Evolutionary conservation across 2,113 vertebrate species (phyloP).

Genomic region (Pygoscelis adeliae): DNA sequence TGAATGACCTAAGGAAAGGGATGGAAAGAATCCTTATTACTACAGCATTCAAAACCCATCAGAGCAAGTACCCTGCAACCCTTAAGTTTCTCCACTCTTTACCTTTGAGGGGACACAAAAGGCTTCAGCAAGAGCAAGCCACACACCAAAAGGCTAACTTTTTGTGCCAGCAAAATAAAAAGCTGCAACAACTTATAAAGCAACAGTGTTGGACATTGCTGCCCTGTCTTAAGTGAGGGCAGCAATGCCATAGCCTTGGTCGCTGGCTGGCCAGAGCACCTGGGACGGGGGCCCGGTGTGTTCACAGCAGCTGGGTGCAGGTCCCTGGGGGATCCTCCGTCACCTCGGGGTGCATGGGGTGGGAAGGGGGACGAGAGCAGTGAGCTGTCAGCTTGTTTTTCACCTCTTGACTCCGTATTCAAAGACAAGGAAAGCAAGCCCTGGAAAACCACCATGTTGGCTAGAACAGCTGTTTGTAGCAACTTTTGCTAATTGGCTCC

Average conservation of each 20-base stretch:
- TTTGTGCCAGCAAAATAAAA: background rate
- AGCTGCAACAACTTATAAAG: background rate
- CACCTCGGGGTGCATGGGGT: background rate
- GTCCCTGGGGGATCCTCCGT: background rate
- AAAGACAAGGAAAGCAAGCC: background rate
- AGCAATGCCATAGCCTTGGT: background rate
- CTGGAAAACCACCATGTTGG: background rate
- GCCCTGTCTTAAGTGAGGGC: background rate
- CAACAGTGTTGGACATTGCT: no score
- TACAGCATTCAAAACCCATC: background rate
- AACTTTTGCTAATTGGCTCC: background rate
- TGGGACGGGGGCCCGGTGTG: rapidly evolving
- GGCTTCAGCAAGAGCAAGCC: background rate
- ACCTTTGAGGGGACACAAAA: background rate
- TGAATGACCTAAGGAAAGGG: background rate
- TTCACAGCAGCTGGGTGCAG: rapidly evolving
- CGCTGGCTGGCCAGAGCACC: rapidly evolving
- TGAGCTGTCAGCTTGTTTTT: background rate
- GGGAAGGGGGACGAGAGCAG: background rate
- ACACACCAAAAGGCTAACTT: background rate
- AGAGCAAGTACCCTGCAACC: background rate
- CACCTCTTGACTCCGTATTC: background rate
- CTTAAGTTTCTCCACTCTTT: background rate
- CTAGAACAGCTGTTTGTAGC: background rate
- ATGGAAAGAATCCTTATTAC: background rate